A percentile compares a stretch with the other conserved stretches of the same genome.
These are phyloP conservation scores for Helobdella robusta DNA, from an alignment of 2,888 invertebrate genomes.

Conservation along the genomic window DNA sequence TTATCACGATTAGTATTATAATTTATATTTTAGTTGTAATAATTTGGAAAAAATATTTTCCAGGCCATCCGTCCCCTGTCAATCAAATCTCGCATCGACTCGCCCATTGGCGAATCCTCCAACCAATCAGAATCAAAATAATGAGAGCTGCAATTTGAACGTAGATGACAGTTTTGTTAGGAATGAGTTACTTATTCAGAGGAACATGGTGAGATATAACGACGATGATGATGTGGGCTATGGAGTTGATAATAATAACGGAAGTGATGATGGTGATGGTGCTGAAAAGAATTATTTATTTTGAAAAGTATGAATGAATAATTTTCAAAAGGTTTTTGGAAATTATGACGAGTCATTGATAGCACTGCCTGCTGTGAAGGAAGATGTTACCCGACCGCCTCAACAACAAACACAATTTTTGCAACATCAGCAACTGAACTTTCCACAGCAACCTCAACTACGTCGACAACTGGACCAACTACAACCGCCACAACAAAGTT, in stretches of 20 bases:
- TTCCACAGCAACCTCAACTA: neutral
- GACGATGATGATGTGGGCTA: neutral
- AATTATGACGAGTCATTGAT: no score
- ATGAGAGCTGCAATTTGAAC: neutral
- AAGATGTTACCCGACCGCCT: no score
- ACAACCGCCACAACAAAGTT: neutral
- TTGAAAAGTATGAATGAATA: no score
- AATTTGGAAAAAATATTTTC: neutral
- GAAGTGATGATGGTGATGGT: no score
- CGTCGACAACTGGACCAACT: neutral
- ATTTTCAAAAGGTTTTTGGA: no score
- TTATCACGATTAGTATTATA: neutral
- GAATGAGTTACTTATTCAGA: no score
- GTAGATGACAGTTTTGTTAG: no score
- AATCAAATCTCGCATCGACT: neutral
- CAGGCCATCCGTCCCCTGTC: neutral
- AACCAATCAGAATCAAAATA: neutral
- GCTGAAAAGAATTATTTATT: no score
- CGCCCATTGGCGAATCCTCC: neutral
- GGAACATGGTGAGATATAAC: no score
- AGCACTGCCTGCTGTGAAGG: no score
- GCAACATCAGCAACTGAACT: neutral
- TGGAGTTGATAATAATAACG: no score
- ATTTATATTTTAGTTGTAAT: neutral
- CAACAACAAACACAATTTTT: neutral